phyloP scores from a whole-genome alignment of 35 echinoderm and acorn worm species.

The Amphiura filiformis region DNA sequence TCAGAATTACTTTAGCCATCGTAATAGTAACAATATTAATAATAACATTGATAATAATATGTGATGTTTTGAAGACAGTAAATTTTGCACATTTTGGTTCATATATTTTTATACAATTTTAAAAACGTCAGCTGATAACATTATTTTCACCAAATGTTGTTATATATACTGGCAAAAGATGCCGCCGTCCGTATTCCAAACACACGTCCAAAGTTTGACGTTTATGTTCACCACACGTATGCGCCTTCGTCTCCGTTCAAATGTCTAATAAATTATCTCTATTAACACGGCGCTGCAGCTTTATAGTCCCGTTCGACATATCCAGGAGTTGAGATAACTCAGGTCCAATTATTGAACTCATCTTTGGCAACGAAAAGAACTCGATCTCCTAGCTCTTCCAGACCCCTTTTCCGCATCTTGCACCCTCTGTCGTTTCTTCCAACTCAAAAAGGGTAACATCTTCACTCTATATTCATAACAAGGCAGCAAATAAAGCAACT shows the following conservation, averaged over 20 bases:
- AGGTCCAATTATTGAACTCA: not conserved
- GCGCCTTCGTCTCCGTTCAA: no score
- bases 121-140: not conserved
- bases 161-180: not conserved
- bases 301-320: not conserved
- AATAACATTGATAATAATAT: not conserved
- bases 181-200: not conserved
- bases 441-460: not conserved
- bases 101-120: not conserved
- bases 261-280: no score
- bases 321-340: not conserved
- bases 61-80: not conserved
- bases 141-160: not conserved
- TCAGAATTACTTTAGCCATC: not conserved
- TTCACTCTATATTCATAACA: not conserved
- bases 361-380: slow-evolving; percentile 3
- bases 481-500: not conserved
- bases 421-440: no score
- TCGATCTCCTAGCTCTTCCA: not conserved
- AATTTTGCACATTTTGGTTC: slow-evolving; percentile 2
- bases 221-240: no score
- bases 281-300: no score
- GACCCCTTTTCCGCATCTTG: no score
- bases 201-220: not conserved
- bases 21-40: not conserved